These are phyloP conservation scores for Dasyurus viverrinus DNA, from an alignment of 2,113 vertebrate species.

Conservation along the genomic window DNA sequence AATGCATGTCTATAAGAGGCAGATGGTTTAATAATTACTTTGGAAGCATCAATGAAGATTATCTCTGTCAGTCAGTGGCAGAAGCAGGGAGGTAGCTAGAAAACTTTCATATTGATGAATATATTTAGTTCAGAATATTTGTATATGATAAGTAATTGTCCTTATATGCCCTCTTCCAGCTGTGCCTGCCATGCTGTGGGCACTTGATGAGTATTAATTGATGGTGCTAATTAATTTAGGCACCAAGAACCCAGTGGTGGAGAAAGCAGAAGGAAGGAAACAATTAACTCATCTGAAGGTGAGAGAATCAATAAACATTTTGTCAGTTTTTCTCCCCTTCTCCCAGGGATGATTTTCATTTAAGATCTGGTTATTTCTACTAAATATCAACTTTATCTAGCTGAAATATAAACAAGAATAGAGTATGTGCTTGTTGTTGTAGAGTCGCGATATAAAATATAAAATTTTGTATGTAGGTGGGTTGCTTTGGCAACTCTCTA, in stretches of 20 bases:
- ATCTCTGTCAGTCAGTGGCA: conserved; percentile 58
- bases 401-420: conserved; percentile 58
- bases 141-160: conserved; percentile 50
- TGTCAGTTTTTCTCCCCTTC: conserved; percentile 48
- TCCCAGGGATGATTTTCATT: conserved; percentile 54
- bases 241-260: conserved; percentile 47
- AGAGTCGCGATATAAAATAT: conserved; percentile 54
- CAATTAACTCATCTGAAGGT: conserved; percentile 21
- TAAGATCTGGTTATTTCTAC: conserved; percentile 62
- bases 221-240: conserved; percentile 64
- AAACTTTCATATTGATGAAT: conserved; percentile 65
- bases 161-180: conserved; percentile 54
- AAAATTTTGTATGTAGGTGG: conserved; percentile 55
- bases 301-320: conserved; percentile 42
- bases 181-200: conserved; percentile 33
- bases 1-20: conserved; percentile 64
- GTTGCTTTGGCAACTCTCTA: conserved; percentile 62
- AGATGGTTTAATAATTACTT: conserved; percentile 75
- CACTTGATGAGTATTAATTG: conserved; percentile 68
- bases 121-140: conserved; percentile 59
- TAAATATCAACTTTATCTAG: conserved; percentile 71
- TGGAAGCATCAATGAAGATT: conserved; percentile 63
- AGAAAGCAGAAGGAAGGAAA: conserved; percentile 50
- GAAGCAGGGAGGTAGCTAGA: conserved; percentile 22
- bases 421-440: conserved; percentile 61